Percentiles rank a stretch among this genome's conserved stretches.
These are phyloP conservation scores for Oxyura jamaicensis DNA, from an alignment of 2,113 vertebrate genomes.

Conservation along the genomic window DNA sequence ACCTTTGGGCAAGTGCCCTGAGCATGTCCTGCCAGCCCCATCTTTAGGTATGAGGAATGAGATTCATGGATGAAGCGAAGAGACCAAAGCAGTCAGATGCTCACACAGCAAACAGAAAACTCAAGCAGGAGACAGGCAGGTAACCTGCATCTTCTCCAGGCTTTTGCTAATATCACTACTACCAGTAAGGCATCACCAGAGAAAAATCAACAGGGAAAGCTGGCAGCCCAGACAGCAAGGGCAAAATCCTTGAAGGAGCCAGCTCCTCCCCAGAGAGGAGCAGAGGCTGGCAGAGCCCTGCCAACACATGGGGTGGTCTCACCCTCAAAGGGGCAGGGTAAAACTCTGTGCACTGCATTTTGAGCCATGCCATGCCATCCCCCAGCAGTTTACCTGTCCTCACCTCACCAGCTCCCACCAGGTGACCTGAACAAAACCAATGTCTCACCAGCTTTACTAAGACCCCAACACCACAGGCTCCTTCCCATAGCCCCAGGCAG, in stretches of 20 bases:
- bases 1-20: background rate
- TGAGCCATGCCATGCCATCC: too few species aligned
- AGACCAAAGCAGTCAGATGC: background rate
- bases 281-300: too few species aligned
- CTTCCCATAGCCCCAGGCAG: background rate
- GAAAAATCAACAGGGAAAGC: background rate
- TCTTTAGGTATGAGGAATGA: background rate
- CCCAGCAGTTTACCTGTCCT: too few species aligned
- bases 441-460: background rate
- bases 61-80: background rate
- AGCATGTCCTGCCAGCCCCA: background rate
- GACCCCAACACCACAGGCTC: background rate
- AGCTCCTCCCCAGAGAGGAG: too few species aligned
- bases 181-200: too few species aligned
- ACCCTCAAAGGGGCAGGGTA: too few species aligned
- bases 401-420: too few species aligned
- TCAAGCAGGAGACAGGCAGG: background rate
- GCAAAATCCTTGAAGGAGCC: too few species aligned
- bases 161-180: background rate
- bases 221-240: too few species aligned
- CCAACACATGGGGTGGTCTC: too few species aligned
- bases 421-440: background rate
- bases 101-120: background rate
- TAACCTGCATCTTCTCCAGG: background rate
- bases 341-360: too few species aligned